Base-by-base conservation (phyloP, 2,113 vertebrate species). In the Hippocampus guttulatus region DNA sequence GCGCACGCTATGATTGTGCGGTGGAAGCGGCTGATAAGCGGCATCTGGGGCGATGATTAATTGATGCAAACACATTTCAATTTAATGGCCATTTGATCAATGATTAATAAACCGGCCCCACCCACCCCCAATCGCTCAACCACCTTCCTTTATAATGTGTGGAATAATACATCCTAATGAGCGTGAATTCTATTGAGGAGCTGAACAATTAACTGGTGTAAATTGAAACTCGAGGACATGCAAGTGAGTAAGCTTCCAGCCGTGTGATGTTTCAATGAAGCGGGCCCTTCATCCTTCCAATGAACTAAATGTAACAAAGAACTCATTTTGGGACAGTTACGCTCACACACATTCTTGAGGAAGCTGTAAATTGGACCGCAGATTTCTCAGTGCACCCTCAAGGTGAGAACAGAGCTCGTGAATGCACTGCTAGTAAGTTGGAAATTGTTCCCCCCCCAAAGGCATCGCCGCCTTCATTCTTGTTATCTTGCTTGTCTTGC, bases 41-140 rank as follows among this genome's bases (percentile, higher is more conserved):
- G 84, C 84, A 89, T 88, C 83, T 87, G 84, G 87, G 82, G 69
- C 74, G 72, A 91, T 90, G 87, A 90, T 90, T 89, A 89, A 91
- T 90, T 90, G 87, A 90, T 89, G 84, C 79, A 88, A 89, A 90
- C 84, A 85, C 80, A 85, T 90, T 89, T 89, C 85, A 78, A 85
- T 91, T 90, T 88, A 89, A 88, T 65, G 66, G 81, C 84, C 76
- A 85, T 91, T 88, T 88, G 85, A 88, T 90, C 83, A 88, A 83
- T 87, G 87, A 88, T 91, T 88, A 85, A 91, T 84, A 80, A 84
- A 79, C 82, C 75, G 52, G 20, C 51, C 66, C 62, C 33, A 58
- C 68, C 70, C 18, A 38, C 33, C 33, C 33, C 40, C 38, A 14
- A 33, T 47, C 43, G 3, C 20, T 58, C 47, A 23, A 57, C 49